Percentiles rank a stretch among this genome's conserved stretches.
Conservation (phyloP, 2,113 vertebrate genomes). For the Chiloscyllium plagiosum region DNA sequence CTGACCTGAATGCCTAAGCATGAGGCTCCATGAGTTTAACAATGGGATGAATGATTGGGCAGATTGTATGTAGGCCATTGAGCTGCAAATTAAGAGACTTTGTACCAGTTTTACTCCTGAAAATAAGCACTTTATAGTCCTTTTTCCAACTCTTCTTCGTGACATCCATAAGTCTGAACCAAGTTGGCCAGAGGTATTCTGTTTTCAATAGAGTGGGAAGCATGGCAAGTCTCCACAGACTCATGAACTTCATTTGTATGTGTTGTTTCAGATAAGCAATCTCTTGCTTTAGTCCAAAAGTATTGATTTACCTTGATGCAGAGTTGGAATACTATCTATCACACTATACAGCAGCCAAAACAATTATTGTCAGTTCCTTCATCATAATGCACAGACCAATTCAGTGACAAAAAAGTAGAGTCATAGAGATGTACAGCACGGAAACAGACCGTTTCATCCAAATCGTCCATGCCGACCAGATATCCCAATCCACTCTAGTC, state of each 20-base stretch:
- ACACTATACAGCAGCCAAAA: neutral
- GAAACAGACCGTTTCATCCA: too few relatives aligned
- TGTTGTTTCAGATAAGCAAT: neutral
- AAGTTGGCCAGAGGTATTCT: neutral
- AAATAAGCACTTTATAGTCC: neutral
- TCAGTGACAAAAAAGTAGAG: neutral
- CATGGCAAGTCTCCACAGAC: neutral
- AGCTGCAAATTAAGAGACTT: neutral
- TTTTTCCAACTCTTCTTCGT: neutral
- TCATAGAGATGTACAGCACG: too few relatives aligned
- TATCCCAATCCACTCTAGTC: too few relatives aligned
- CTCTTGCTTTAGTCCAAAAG: neutral
- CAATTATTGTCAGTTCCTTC: neutral
- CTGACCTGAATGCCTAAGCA: neutral
- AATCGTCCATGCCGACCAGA: too few relatives aligned
- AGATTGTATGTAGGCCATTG: neutral
- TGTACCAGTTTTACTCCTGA: neutral
- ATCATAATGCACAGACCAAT: neutral
- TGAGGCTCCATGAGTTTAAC: neutral
- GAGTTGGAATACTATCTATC: neutral
- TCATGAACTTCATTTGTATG: neutral
- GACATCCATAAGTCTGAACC: neutral
- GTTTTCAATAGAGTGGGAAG: neutral
- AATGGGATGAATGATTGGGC: neutral
- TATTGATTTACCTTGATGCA: neutral